Conservation (phyloP, 2,888 invertebrate species). For the Pyrrhia umbra region DNA sequence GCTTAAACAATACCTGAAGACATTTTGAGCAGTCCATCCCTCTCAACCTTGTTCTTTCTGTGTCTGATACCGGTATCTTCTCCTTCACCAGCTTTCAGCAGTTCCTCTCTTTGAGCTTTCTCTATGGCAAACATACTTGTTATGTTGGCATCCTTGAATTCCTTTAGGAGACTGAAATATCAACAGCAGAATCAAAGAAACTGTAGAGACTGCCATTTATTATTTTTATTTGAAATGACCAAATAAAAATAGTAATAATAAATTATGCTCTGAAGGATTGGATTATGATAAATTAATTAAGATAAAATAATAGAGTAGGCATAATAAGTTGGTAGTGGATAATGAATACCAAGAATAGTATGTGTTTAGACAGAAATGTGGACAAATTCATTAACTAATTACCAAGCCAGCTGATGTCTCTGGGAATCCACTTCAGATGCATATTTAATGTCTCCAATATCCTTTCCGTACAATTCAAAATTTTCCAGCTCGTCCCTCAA, state of each 20-base stretch:
- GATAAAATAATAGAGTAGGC: no score
- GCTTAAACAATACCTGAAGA: conserved; percentile 87
- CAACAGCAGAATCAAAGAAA: background rate
- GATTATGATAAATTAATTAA: no score
- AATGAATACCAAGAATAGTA: background rate
- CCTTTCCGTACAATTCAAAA: conserved; percentile 92
- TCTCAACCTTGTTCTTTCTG: conserved; percentile 92
- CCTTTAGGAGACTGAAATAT: conserved; percentile 91
- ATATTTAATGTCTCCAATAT: conserved; percentile 91
- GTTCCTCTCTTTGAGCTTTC: conserved; percentile 93
- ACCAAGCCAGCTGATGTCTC: conserved; percentile 93
- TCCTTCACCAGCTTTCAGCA: conserved; percentile 88
- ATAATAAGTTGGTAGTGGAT: background rate
- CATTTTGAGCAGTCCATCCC: conserved; percentile 92
- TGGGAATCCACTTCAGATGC: conserved; percentile 92
- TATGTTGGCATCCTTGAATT: conserved; percentile 95
- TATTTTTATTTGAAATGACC: no score
- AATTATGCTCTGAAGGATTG: no score
- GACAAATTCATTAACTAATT: conserved; percentile 42
- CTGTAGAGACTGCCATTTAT: background rate
- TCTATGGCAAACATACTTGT: conserved; percentile 94
- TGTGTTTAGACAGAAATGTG: background rate
- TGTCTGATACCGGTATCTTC: conserved; percentile 90
- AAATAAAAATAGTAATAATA: no score
- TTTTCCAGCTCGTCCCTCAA: conserved; percentile 93